phyloP scores from a whole-genome alignment of 2,888 invertebrate genomes.

The Lissocephala sabroskyi region DNA sequence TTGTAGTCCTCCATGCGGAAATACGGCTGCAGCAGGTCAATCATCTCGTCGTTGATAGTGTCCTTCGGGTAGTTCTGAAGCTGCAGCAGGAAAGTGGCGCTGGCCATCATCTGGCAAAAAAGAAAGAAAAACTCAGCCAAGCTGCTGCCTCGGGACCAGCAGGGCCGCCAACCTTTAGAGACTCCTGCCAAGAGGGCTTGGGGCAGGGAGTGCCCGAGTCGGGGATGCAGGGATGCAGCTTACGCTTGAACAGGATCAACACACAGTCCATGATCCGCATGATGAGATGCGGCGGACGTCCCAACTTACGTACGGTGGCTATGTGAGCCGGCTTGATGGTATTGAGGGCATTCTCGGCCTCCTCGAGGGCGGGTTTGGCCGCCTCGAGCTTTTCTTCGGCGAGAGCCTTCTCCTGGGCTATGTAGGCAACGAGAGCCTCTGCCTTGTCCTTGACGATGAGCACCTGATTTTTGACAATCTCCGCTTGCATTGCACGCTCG shows the following conservation, averaged over 20 bases:
- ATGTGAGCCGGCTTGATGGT: conserved; percentile 98
- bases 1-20: conserved; percentile 97
- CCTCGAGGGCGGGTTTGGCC: conserved; percentile 95
- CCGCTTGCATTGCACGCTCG: conserved; percentile 94
- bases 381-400: conserved; percentile 96
- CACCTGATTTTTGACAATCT: conserved; percentile 95
- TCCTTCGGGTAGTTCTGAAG: conserved; percentile 97
- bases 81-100: conserved; percentile 91
- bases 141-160: conserved; percentile 11
- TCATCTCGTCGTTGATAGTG: conserved; percentile 97
- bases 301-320: conserved; percentile 93
- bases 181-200: conserved; percentile 97
- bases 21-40: conserved; percentile 92
- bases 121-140: background rate
- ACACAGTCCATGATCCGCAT: conserved; percentile 99
- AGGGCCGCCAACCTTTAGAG: conserved; percentile 82
- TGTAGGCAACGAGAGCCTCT: conserved; percentile 87
- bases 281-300: conserved; percentile 95
- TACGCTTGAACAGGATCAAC: conserved; percentile 91
- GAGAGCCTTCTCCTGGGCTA: conserved; percentile 90
- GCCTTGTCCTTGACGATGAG: conserved; percentile 97
- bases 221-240: conserved; percentile 84
- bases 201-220: conserved; percentile 87
- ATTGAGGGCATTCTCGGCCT: conserved; percentile 94
- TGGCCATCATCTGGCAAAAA: conserved; percentile 89